Percentiles rank a stretch among this genome's conserved stretches.
Evolutionary conservation across 2,888 invertebrate species (phyloP).

Genomic region (Epiblema foenella): DNA sequence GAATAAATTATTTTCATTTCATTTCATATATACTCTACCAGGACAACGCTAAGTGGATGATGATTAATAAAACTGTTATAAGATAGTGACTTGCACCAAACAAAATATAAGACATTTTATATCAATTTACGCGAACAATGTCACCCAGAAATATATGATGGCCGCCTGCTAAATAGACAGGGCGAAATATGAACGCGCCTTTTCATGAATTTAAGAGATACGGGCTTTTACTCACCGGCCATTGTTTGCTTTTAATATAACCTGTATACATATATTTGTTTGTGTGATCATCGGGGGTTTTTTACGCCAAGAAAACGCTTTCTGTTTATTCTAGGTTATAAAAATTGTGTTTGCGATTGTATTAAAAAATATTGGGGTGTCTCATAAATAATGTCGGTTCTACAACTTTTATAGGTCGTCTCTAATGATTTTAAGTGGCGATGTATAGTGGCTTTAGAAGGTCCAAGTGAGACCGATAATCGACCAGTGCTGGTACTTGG

Average conservation of each 20-base stretch:
- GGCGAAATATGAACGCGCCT: constrained; percentile 33
- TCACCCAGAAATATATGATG: constrained; percentile 39
- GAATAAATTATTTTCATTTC: too few relatives aligned
- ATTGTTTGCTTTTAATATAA: constrained; percentile 27
- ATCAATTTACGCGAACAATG: constrained; percentile 41
- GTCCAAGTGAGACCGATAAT: too few relatives aligned
- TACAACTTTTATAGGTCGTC: too few relatives aligned
- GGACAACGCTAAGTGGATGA: too few relatives aligned
- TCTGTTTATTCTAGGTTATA: neutral
- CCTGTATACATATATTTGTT: constrained; percentile 6
- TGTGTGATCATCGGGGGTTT: neutral
- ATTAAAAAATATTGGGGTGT: too few relatives aligned
- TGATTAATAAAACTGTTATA: neutral
- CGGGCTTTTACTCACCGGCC: neutral
- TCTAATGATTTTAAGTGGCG: too few relatives aligned
- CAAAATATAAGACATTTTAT: constrained; percentile 30
- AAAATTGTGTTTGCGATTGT: neutral
- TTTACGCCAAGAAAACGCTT: neutral
- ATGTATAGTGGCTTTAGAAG: too few relatives aligned
- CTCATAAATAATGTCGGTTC: too few relatives aligned
- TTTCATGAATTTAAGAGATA: constrained; percentile 41
- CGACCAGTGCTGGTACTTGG: too few relatives aligned
- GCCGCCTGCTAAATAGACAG: constrained; percentile 38
- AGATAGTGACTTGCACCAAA: constrained; percentile 4
- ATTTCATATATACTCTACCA: too few relatives aligned